Evolutionary conservation across 2,113 vertebrate genomes (phyloP).

Genomic region (Podarcis cretensis): DNA sequence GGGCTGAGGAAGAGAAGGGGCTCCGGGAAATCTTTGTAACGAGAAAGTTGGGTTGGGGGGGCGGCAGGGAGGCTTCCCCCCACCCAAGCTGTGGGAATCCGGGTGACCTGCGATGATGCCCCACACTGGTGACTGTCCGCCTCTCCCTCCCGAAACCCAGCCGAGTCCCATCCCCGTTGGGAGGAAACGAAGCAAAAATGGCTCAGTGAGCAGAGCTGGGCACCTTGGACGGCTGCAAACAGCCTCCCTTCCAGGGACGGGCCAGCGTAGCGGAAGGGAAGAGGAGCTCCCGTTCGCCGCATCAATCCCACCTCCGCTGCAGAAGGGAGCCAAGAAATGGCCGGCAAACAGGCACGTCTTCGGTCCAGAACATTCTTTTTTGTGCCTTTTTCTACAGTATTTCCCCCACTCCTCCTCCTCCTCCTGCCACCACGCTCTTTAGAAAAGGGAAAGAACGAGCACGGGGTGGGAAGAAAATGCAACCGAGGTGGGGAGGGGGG

Average conservation of each 20-base stretch:
- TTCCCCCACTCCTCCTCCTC: background rate
- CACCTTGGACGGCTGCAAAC: no score
- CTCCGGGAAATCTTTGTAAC: background rate
- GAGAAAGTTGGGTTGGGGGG: background rate
- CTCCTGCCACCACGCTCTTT: background rate
- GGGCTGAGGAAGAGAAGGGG: background rate
- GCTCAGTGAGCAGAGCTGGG: no score
- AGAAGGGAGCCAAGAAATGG: background rate
- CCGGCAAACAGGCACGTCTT: background rate
- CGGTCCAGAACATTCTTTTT: slow-evolving; percentile 16
- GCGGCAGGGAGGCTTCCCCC: no score
- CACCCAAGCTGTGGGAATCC: background rate
- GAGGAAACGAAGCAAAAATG: no score
- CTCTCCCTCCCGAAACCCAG: background rate
- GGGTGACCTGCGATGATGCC: background rate
- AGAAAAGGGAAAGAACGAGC: background rate
- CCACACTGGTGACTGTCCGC: background rate
- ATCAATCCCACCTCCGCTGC: background rate
- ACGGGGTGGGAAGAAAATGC: background rate
- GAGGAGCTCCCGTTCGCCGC: background rate
- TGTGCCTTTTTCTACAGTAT: slow-evolving; percentile 16
- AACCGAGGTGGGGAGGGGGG: background rate
- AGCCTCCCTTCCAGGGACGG: background rate
- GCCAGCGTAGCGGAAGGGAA: background rate
- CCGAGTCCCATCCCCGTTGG: background rate